These are phyloP conservation scores for Rhodinocichla rosea DNA, from an alignment of 2,113 vertebrate species.

Conservation along the genomic window DNA sequence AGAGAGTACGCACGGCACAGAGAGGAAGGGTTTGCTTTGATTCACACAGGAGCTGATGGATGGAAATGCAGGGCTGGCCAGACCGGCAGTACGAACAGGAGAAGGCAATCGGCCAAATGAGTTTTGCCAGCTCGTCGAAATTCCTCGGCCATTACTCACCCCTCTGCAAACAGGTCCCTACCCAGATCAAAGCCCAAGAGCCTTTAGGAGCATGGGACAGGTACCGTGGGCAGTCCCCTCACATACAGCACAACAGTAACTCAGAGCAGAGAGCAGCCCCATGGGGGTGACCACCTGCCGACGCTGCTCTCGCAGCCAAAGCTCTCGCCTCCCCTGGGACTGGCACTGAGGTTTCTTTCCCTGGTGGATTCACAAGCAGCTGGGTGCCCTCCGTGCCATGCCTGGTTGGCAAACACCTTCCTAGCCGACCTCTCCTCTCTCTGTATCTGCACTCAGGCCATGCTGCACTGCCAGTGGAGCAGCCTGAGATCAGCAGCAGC, in stretches of 20 bases:
- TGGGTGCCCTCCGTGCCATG: neutral
- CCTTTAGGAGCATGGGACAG: neutral
- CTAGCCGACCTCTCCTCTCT: neutral
- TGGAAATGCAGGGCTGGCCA: neutral
- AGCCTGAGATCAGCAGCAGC: neutral
- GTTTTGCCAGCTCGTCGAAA: conserved; percentile 46
- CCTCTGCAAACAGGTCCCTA: neutral
- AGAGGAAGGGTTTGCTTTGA: neutral
- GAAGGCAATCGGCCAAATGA: neutral
- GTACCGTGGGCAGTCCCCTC: rapidly evolving
- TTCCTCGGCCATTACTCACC: conserved; percentile 39
- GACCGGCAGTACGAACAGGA: neutral
- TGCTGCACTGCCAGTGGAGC: neutral
- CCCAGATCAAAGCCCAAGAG: neutral
- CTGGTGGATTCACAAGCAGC: neutral
- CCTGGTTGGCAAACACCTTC: neutral
- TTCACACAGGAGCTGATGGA: neutral
- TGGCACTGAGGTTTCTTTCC: neutral
- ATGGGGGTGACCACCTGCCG: neutral
- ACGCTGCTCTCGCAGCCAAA: neutral
- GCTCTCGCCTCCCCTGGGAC: neutral
- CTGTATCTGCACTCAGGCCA: neutral
- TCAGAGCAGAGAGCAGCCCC: neutral
- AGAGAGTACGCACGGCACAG: neutral
- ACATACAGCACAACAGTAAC: rapidly evolving